A percentile compares a stretch with the other conserved stretches of the same genome.
Evolutionary conservation across 1,140 invertebrate species (phyloP).

Genomic region (Drosophila bipectinata): DNA sequence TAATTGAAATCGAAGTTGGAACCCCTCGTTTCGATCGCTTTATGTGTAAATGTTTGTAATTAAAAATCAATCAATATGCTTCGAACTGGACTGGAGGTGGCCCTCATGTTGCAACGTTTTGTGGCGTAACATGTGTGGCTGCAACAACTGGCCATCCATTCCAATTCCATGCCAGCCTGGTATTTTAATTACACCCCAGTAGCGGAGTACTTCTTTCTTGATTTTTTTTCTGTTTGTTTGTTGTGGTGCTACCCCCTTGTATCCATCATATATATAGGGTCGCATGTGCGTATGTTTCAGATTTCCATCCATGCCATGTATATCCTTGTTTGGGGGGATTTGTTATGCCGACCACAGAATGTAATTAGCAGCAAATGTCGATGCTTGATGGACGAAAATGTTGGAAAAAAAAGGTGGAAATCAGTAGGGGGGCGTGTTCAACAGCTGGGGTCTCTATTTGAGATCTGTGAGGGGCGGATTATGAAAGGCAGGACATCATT

Average conservation of each 20-base stretch:
- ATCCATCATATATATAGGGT: slow-evolving; percentile 56
- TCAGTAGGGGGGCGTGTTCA: neutral
- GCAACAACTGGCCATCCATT: slow-evolving; percentile 1
- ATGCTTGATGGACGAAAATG: slow-evolving; percentile 40
- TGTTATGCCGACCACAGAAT: slow-evolving; percentile 79
- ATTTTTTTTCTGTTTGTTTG: slow-evolving; percentile 17
- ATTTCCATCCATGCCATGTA: slow-evolving; percentile 20
- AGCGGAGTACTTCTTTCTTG: slow-evolving; percentile 11
- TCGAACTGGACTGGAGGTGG: slow-evolving; percentile 32
- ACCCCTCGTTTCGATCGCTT: slow-evolving; percentile 26
- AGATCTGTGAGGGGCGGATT: neutral
- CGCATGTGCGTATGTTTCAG: slow-evolving; percentile 56
- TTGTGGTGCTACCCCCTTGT: slow-evolving; percentile 7
- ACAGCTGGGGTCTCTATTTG: slow-evolving; percentile 24
- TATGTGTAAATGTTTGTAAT: slow-evolving; percentile 76
- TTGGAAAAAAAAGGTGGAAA: slow-evolving; percentile 3
- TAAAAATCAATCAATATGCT: slow-evolving; percentile 82
- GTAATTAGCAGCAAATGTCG: slow-evolving; percentile 81
- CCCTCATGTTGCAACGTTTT: slow-evolving; percentile 38
- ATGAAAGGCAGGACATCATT: slow-evolving; percentile 27
- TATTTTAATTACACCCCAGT: slow-evolving; percentile 77
- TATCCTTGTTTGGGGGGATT: slow-evolving; percentile 47
- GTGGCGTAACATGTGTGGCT: slow-evolving; percentile 70
- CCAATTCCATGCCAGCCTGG: slow-evolving; percentile 58
- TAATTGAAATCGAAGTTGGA: slow-evolving; percentile 76